Conservation (phyloP, 1,140 invertebrate species). For the Stegodyphus dumicola region DNA sequence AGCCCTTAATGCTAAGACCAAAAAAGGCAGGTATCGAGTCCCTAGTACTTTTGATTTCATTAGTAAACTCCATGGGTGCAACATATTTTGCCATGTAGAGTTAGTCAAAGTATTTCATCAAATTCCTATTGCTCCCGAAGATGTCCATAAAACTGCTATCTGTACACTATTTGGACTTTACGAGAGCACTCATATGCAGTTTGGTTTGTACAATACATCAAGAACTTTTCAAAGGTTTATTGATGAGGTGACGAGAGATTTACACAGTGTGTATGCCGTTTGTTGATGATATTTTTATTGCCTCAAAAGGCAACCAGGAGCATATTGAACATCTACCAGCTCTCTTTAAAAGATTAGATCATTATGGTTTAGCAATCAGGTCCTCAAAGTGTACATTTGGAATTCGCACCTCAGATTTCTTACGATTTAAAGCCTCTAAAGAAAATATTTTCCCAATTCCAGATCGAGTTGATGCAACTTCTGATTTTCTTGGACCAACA, state of each 20-base stretch:
- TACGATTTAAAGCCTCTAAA: slow-evolving; percentile 63
- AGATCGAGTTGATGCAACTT: slow-evolving; percentile 67
- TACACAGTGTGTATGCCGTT: slow-evolving; percentile 21
- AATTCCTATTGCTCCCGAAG: too few relatives aligned
- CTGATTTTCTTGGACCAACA: slow-evolving; percentile 63
- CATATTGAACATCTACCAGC: slow-evolving; percentile 67
- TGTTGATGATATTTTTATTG: slow-evolving; percentile 66
- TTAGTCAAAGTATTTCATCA: slow-evolving; percentile 63
- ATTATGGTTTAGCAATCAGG: slow-evolving; percentile 62
- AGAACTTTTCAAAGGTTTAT: slow-evolving; percentile 54
- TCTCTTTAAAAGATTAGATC: slow-evolving; percentile 66
- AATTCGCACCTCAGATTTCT: not conserved
- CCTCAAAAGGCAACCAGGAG: slow-evolving; percentile 64
- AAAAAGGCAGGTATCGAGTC: slow-evolving; percentile 64
- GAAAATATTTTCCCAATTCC: slow-evolving; percentile 66
- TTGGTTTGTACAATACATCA: slow-evolving; percentile 56
- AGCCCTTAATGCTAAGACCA: slow-evolving; percentile 64
- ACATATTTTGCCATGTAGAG: slow-evolving; percentile 62
- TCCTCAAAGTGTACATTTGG: not conserved
- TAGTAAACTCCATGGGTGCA: slow-evolving; percentile 22
- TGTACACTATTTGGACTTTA: slow-evolving; percentile 64
- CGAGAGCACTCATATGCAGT: slow-evolving; percentile 63
- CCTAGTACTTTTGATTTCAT: slow-evolving; percentile 63
- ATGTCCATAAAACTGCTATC: slow-evolving; percentile 63
- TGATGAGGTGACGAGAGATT: slow-evolving; percentile 34